Conservation (phyloP, 2,888 invertebrate genomes). For the Baronia brevicornis region DNA sequence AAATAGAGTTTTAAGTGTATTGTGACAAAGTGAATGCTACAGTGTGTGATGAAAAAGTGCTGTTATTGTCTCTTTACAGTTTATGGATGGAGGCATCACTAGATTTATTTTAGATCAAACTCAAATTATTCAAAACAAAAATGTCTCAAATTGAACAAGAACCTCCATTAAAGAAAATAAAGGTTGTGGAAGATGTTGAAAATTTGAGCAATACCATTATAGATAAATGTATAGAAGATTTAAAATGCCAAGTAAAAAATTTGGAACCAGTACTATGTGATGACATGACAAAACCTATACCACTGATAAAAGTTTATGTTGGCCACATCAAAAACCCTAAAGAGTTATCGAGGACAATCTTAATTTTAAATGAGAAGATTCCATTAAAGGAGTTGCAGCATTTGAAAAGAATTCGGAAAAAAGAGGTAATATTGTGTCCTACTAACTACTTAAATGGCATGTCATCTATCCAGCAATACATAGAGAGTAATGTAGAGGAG, state of each 20-base stretch:
- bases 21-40: constrained; percentile 20
- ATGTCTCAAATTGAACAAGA: constrained; percentile 23
- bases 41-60: constrained; percentile 53
- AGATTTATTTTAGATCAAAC: constrained; percentile 15
- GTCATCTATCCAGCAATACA: constrained; percentile 48
- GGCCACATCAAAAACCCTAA: constrained; percentile 77
- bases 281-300: constrained; percentile 62
- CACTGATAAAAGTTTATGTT: constrained; percentile 74
- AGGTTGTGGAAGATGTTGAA: constrained; percentile 20
- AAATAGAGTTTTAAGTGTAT: constrained; percentile 4
- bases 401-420: constrained; percentile 82
- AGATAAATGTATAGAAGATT: constrained; percentile 31
- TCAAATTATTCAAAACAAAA: neutral
- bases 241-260: constrained; percentile 35
- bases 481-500: constrained; percentile 62
- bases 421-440: constrained; percentile 74
- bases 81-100: constrained; percentile 18
- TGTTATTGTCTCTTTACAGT: constrained; percentile 58
- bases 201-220: constrained; percentile 22
- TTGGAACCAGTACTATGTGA: constrained; percentile 72
- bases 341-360: constrained; percentile 77
- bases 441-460: constrained; percentile 28
- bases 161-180: constrained; percentile 42
- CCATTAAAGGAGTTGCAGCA: constrained; percentile 79
- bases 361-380: constrained; percentile 71